A percentile compares a stretch with the other conserved stretches of the same genome.
Conservation (phyloP, 2,888 invertebrate species). For the Baronia brevicornis region DNA sequence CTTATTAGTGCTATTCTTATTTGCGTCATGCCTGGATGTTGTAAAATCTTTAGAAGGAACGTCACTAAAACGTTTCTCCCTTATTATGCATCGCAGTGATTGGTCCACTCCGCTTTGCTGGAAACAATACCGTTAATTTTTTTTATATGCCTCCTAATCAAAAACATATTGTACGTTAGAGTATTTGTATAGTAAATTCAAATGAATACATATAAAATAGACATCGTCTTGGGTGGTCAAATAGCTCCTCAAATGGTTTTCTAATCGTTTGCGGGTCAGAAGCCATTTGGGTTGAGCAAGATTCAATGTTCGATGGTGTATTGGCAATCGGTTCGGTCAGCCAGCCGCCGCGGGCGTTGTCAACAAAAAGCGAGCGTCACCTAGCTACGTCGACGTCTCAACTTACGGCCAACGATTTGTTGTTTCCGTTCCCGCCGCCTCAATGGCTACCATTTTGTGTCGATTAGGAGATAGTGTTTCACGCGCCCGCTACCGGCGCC, state of each 20-base stretch:
- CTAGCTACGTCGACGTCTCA: constrained; percentile 48
- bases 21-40: constrained; percentile 56
- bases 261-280: constrained; percentile 54
- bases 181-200: constrained; percentile 19
- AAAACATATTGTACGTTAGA: constrained; percentile 52
- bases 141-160: too few relatives aligned
- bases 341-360: constrained; percentile 29
- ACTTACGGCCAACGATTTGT: constrained; percentile 65
- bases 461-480: constrained; percentile 73
- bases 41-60: constrained; percentile 53
- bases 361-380: constrained; percentile 61
- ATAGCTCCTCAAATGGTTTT: constrained; percentile 39
- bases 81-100: constrained; percentile 37
- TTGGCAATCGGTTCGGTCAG: constrained; percentile 38
- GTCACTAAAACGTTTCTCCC: constrained; percentile 34
- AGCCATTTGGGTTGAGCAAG: constrained; percentile 46
- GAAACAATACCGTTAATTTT: too few relatives aligned
- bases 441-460: constrained; percentile 73
- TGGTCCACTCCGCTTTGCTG: too few relatives aligned
- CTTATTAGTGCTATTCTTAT: constrained; percentile 69
- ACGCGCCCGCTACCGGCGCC: constrained; percentile 68
- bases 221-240: constrained; percentile 57
- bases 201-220: constrained; percentile 4
- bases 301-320: constrained; percentile 39
- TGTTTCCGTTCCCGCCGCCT: constrained; percentile 70